Base-by-base conservation (phyloP, 2,797 vertebrate genomes). In the Enteromius paludinosus region DNA sequence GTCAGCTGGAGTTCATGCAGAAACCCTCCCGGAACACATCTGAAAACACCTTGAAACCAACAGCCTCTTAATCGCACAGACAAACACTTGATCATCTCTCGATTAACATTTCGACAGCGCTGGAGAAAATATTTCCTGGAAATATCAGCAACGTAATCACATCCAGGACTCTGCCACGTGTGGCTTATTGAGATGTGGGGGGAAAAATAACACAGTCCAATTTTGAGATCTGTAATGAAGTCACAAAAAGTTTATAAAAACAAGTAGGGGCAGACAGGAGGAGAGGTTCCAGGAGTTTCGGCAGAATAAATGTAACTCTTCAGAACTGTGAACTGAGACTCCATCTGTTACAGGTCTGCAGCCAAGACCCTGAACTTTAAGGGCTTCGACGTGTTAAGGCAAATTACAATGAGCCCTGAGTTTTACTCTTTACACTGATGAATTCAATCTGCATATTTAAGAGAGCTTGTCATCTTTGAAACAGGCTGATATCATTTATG, bases 81-180 rank as follows among this genome's bases (percentile, higher is more conserved):
- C 25, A 84, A 66, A 80, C 23, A 68, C 77, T 66, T 56, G 38
- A 90, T 89, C 91, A 87, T 90, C 88, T 90, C 87, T 87, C 87
- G 62, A 83, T 83, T 71, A 90, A 92, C 89, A 87, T 91, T 90
- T 82, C 90, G 90, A 83, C 85, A 85, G 86, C 86, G 91, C 84
- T 85, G 87, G 85, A 88, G 89, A 93, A 75, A 93, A 90, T 91
- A 90, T 89, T 87, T 88, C 88, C 88, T 91, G 92, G 91, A 93
- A 91, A 94, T 92, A 92, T 93, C 87, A 91, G 87, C 93, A 90
- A 91, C 89, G 85, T 93, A 87, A 89, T 89, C 83, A 83, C 52
- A 91, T 93, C 92, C 90, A 92, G 86, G 78, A 85, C 87, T 86
- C 85, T 90, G 87, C 87, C 90, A 89, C 90, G 89, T 92, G 92